phyloP scores from a whole-genome alignment of 2,888 invertebrate genomes.

The Pogonocherus hispidulus region DNA sequence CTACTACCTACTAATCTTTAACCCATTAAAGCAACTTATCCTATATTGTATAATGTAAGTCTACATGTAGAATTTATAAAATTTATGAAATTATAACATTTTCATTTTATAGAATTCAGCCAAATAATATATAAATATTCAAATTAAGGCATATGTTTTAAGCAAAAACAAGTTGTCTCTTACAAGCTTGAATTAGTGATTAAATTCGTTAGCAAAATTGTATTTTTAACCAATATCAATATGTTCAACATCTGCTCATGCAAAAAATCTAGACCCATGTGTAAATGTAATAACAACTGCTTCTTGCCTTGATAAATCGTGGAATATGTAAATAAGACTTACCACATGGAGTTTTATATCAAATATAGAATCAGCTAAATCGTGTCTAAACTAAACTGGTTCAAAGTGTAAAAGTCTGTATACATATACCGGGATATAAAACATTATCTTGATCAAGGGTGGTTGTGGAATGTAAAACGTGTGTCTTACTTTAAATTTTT shows the following conservation, averaged over 20 bases:
- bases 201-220: constrained; percentile 18
- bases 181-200: background rate
- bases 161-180: background rate
- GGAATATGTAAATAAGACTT: constrained; percentile 26
- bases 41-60: no score
- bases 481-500: no score
- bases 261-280: constrained; percentile 32
- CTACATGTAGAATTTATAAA: no score
- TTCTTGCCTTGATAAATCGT: constrained; percentile 26
- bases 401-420: background rate
- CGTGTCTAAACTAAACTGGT: background rate
- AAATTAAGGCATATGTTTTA: background rate
- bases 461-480: no score
- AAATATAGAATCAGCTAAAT: constrained; percentile 11
- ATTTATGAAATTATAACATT: no score
- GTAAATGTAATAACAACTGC: constrained; percentile 37
- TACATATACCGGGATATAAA: no score
- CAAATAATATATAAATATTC: no score
- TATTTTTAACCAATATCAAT: constrained; percentile 30
- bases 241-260: constrained; percentile 32
- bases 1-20: no score
- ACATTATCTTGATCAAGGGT: no score
- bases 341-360: constrained; percentile 31
- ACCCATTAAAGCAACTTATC: no score
- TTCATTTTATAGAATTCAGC: no score